phyloP scores from a whole-genome alignment of 2,888 invertebrate genomes.

The Andrena bicolor region DNA sequence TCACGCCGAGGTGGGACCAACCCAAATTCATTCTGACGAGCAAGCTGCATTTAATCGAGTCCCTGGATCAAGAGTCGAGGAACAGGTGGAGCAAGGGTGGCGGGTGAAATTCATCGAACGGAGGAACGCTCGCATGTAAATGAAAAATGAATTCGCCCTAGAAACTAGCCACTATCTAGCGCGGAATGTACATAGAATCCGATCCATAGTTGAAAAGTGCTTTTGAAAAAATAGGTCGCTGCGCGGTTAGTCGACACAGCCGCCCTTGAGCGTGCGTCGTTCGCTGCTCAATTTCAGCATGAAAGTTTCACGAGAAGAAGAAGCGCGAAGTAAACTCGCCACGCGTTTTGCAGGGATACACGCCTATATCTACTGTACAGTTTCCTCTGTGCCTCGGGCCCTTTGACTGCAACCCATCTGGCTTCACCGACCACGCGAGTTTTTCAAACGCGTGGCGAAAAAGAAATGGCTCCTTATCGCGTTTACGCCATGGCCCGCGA shows the following conservation, averaged over 20 bases:
- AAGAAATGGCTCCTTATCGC: slow-evolving; percentile 44
- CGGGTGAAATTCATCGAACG: slow-evolving; percentile 4
- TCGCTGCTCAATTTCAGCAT: slow-evolving; percentile 34
- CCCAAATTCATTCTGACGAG: slow-evolving; percentile 4
- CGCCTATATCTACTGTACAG: neutral
- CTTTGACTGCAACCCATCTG: neutral
- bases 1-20: neutral
- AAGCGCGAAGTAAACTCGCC: slow-evolving; percentile 3
- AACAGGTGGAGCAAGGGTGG: neutral
- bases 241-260: slow-evolving; percentile 30
- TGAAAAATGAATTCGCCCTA: slow-evolving; percentile 59
- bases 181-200: slow-evolving; percentile 31
- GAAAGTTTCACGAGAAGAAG: slow-evolving; percentile 48
- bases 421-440: slow-evolving; percentile 3
- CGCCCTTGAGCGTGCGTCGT: slow-evolving; percentile 43
- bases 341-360: neutral
- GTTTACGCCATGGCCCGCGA: slow-evolving; percentile 17
- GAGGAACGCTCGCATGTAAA: slow-evolving; percentile 17
- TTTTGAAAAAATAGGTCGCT: slow-evolving; percentile 65
- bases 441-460: slow-evolving; percentile 25
- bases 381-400: neutral
- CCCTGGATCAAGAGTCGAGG: too few species aligned
- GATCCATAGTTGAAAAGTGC: slow-evolving; percentile 58
- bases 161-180: slow-evolving; percentile 32
- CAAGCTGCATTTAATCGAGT: neutral